Evolutionary conservation across 53 echinoderm and acorn worm genomes (phyloP), one percentile per base, ranked within the genome.

Genomic region (Arbacia lixula): DNA sequence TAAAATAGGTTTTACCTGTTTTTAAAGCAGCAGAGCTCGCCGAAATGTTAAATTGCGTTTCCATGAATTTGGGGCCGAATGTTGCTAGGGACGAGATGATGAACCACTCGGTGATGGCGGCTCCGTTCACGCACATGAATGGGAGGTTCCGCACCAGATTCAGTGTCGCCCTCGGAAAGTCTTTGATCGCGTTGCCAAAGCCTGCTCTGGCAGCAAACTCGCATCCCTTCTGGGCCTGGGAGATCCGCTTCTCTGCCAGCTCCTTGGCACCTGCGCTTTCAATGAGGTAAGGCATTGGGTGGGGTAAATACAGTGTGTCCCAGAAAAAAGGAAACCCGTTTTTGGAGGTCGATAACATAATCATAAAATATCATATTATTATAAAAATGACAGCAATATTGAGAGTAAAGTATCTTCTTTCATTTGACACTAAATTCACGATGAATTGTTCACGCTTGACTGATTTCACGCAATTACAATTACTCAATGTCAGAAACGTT

Each of bases 31-130:
- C 97, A 82, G 84, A 72, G 55, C 89, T 83, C 1, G 97, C 83
- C 2, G 93, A 60, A 56, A 93, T 64, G 24, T 87, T 93, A 50
- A 97, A 97, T 57, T 97, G 97, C 11, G 97, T 91, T 46, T 97
- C 97, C 72, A 97, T 78, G 72, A 97, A 97, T 79, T 97, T 97
- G n/a, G 97, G 94, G 12, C 90, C 97, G 46, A 97, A 97, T 12
- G 91, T 91, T 9, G 97, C 91, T 39, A 94, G 87, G 27, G 87
- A 91, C 1, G 97, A 85, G 11, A 94, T 83, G 53, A 96, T 83
- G 55, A 96, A 96, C 89, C 89, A 91, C 80, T 96, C 97, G 30
- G 97, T 89, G 56, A 87, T 73, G 3, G 89, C 89, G 14, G 95
- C 87, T 22, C 87, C 89, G 52, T 92, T 88, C 32, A 92, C 89